Evolutionary conservation across 2,113 vertebrate genomes (phyloP).

Genomic region (Colossoma macropomum): DNA sequence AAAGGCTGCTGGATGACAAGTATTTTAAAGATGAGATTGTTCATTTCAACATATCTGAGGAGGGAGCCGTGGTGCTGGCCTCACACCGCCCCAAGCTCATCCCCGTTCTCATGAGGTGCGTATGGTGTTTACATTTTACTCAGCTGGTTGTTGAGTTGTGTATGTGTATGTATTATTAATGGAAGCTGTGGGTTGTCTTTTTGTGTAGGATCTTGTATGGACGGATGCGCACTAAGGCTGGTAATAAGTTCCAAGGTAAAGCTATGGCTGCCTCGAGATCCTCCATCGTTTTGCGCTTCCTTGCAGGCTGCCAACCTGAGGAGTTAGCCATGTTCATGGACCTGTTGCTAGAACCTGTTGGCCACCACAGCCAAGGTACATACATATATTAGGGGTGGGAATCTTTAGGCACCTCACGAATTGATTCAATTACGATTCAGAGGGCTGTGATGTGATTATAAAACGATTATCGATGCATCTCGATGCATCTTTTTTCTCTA

Average conservation of each 20-base stretch:
- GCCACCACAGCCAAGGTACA: slow-evolving; percentile 83
- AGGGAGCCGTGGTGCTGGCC: slow-evolving; percentile 82
- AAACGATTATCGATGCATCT: no score
- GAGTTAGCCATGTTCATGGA: slow-evolving; percentile 92
- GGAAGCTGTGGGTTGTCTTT: slow-evolving; percentile 1
- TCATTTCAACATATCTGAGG: slow-evolving; percentile 93
- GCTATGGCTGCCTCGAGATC: slow-evolving; percentile 82
- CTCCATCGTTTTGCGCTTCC: slow-evolving; percentile 91
- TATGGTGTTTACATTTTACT: not conserved
- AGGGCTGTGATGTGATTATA: no score
- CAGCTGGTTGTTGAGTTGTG: not conserved
- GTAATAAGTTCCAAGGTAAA: slow-evolving; percentile 93
- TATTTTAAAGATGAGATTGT: slow-evolving; percentile 96
- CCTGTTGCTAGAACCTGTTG: slow-evolving; percentile 90
- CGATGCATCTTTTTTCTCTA: no score
- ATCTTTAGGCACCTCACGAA: no score
- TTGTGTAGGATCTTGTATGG: slow-evolving; percentile 90
- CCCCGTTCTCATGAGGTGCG: slow-evolving; percentile 93
- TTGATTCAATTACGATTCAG: no score
- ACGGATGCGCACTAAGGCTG: slow-evolving; percentile 91
- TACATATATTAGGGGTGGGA: no score
- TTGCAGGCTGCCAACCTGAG: slow-evolving; percentile 86
- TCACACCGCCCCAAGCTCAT: slow-evolving; percentile 86
- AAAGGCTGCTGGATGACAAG: slow-evolving; percentile 90
- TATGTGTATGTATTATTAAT: not conserved